phyloP scores from a whole-genome alignment of 2,888 invertebrate species.

The Geotrupes spiniger region DNA sequence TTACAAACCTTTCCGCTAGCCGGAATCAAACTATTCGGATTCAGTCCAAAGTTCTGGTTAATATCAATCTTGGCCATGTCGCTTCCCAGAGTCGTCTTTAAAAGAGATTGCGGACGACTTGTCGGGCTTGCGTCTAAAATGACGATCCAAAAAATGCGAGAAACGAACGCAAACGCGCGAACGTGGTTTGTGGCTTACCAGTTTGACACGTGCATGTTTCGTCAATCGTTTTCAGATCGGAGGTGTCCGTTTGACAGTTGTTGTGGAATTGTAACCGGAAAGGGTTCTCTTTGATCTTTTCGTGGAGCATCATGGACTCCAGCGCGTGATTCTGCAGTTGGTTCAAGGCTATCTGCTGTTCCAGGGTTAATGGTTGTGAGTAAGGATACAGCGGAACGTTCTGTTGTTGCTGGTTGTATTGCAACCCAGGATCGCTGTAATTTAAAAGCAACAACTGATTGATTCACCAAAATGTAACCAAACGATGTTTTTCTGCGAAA shows the following conservation, averaged over 20 bases:
- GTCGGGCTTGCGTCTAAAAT: too few species aligned
- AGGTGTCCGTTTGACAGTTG: constrained; percentile 33
- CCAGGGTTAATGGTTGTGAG: constrained; percentile 18
- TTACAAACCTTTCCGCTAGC: too few species aligned
- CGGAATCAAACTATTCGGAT: too few species aligned
- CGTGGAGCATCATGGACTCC: constrained; percentile 30
- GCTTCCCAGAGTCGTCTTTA: too few species aligned
- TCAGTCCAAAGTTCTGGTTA: neutral
- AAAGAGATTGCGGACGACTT: too few species aligned
- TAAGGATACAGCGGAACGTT: neutral
- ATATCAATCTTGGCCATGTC: neutral
- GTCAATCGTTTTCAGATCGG: constrained; percentile 33
- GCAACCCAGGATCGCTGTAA: neutral
- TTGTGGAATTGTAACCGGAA: constrained; percentile 34
- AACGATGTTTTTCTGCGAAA: too few species aligned
- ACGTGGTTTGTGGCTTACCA: too few species aligned
- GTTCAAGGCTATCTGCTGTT: constrained; percentile 31
- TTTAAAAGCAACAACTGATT: neutral
- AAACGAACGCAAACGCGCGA: too few species aligned
- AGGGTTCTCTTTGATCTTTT: constrained; percentile 29
- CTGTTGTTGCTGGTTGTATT: too few species aligned
- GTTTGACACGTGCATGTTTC: too few species aligned
- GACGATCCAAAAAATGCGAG: too few species aligned
- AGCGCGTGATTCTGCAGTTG: constrained; percentile 29
- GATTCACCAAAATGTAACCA: too few species aligned